Base-by-base conservation (phyloP, 1,140 invertebrate species). In the Bombus ignitus region DNA sequence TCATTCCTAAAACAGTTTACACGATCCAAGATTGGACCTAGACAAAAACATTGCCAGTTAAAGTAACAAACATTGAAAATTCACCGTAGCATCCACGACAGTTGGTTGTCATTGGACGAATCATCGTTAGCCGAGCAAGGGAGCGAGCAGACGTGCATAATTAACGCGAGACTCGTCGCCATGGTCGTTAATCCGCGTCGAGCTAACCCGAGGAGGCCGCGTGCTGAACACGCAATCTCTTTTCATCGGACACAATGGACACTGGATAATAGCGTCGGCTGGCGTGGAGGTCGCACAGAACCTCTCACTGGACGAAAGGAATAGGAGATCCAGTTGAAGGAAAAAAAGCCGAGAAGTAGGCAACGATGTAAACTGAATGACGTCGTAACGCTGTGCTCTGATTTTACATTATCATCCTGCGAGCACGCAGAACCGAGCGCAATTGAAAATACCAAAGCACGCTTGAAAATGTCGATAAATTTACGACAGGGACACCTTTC, bases 381-480 rank as follows among this genome's bases (percentile, higher is more conserved):
- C 37, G 42, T 39, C 42, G 13, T 22, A 59, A 53, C 59, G 39
- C 35, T n/a, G 39, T 35, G 9, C n/a, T 59, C 82, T 57, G 82
- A 77, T 73, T 66, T 86, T 59, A 87, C 71, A 70, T 86, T 86
- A 81, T 90, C 44, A 53, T 90, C 65, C 10, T 32, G 59, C 37
- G 65, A 70, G 47, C 72, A 71, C 78, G 28, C 44, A 32, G 6
- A 70, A 15, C 35, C 22, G 35, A 37, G 66, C 62, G 75, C 89
- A 90, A 89, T 90, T 89, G 87, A 86, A 89, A 89, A 89, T 91
- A 78, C 75, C 84, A 72, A 81, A 87, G 77, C 72, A 57, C 42
- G 76, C 78, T 88, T 89, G 81, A 88, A 91, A 86, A 90, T 88
- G 86, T 89, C 87, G 83, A 88, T 90, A 92, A 85, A 90, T 89